Percentiles rank a stretch among this genome's conserved stretches.
Evolutionary conservation across 2,113 vertebrate genomes (phyloP).

Genomic region (Leptodactylus fuscus): DNA sequence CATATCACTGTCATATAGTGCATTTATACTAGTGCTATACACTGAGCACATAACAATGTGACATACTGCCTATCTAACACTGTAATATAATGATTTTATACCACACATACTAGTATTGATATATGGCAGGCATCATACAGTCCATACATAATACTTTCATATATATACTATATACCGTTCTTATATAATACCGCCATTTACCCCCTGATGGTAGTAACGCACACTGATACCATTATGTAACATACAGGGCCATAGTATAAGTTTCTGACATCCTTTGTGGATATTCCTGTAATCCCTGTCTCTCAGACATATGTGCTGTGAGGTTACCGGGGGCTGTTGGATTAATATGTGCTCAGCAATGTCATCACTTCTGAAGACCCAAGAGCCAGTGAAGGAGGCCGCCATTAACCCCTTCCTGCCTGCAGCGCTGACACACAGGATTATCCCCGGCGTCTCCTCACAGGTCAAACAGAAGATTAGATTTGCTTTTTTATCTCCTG

Average conservation of each 20-base stretch:
- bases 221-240: too few species aligned
- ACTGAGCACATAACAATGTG: neutral
- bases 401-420: slow-evolving; percentile 27
- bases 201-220: too few species aligned
- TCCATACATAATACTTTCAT: too few species aligned
- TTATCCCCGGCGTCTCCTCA: neutral
- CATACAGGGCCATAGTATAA: too few species aligned
- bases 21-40: neutral
- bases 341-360: slow-evolving; percentile 21
- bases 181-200: too few species aligned
- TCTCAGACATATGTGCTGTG: slow-evolving; percentile 8
- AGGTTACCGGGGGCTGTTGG: slow-evolving; percentile 2
- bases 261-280: too few species aligned
- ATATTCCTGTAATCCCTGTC: too few species aligned
- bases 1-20: neutral
- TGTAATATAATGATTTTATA: too few species aligned
- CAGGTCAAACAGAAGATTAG: neutral
- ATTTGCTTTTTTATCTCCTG: neutral
- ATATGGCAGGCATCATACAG: too few species aligned
- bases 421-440: neutral
- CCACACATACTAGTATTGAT: too few species aligned
- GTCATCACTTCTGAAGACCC: slow-evolving; percentile 10
- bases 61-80: too few species aligned
- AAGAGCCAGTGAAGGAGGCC: neutral
- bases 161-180: too few species aligned